Base-by-base conservation (phyloP, 2,113 vertebrate genomes). In the Dolichotis patagonum region DNA sequence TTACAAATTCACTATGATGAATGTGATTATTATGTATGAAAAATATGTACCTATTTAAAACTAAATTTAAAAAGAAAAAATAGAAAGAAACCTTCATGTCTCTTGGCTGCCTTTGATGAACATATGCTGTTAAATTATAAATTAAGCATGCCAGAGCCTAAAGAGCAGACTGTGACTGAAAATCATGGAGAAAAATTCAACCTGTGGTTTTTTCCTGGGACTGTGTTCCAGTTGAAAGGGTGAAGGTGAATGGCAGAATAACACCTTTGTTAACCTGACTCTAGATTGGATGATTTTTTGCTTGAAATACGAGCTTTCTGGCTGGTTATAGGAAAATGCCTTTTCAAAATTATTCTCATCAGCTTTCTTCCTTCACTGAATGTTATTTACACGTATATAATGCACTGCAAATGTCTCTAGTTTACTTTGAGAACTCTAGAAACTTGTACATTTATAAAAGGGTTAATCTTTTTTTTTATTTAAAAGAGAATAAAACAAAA, bases 351-450 rank as follows among this genome's bases (percentile, higher is more conserved):
- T 98, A 30, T 97, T 96, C 96, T 96, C 95, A 82, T 87, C 94
- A 96, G 98, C 97, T 98, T 98, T 94, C 94, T 96, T 97, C 60
- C 90, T 67, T 97, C 89, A 98, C 98, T 98, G 98, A 98, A 98
- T 98, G 98, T 96, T 98, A 99, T 99, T 99, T 98, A 98, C 96
- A 97, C 96, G 98, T 98, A 98, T 97, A 98, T 97, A 98, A 98
- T 98, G 96, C 98, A 98, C 96, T 96, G 97, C 98, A 98, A 98
- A 95, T 98, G 97, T 98, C 97, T 92, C 67, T 92, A 78, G 96
- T 96, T 97, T 86, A 93, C 96, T 95, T 96, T 94, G 96, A 97
- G 98, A 97, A 85, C 85, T 71, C 11, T 97, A 96, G 90, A 97
- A 97, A 96, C 96, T 90, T 94, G 85, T 85, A 96, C 92, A 5